phyloP scores from a whole-genome alignment of 2,797 vertebrate genomes.

The Xenops minutus region DNA sequence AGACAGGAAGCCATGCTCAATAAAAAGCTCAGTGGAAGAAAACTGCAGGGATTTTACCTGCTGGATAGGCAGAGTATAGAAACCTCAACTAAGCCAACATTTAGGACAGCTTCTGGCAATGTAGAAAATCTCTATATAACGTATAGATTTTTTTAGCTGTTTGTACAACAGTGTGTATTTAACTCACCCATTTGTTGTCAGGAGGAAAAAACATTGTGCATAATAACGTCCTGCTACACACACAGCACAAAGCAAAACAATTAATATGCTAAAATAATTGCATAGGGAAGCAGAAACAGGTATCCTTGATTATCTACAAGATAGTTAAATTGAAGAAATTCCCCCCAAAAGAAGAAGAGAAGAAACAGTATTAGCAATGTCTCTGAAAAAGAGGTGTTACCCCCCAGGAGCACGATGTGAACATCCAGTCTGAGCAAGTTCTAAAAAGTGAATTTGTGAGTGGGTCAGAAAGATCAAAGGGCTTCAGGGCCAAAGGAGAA shows the following conservation, averaged over 20 bases:
- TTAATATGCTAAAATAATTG: not conserved
- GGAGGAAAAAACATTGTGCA: not conserved
- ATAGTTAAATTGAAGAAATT: not conserved
- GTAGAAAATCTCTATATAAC: not conserved
- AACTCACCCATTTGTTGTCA: not conserved
- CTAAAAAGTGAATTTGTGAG: not conserved
- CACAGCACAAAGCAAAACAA: not conserved
- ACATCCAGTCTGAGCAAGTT: not conserved
- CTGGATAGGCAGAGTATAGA: not conserved
- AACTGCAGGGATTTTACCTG: not conserved
- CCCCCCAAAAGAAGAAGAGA: not conserved
- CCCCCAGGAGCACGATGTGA: not conserved
- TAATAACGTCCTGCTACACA: not conserved
- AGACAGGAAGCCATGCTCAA: not conserved
- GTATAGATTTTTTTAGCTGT: not conserved
- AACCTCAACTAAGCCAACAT: not conserved
- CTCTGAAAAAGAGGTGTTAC: not conserved
- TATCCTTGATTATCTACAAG: not conserved
- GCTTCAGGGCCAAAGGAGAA: not conserved
- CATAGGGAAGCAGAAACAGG: not conserved
- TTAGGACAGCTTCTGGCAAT: not conserved
- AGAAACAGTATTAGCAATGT: not conserved
- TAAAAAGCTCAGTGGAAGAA: not conserved
- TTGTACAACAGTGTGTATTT: not conserved
- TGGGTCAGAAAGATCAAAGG: not conserved